Evolutionary conservation across 2,888 invertebrate genomes (phyloP).

Genomic region (Drosophila conformis): DNA sequence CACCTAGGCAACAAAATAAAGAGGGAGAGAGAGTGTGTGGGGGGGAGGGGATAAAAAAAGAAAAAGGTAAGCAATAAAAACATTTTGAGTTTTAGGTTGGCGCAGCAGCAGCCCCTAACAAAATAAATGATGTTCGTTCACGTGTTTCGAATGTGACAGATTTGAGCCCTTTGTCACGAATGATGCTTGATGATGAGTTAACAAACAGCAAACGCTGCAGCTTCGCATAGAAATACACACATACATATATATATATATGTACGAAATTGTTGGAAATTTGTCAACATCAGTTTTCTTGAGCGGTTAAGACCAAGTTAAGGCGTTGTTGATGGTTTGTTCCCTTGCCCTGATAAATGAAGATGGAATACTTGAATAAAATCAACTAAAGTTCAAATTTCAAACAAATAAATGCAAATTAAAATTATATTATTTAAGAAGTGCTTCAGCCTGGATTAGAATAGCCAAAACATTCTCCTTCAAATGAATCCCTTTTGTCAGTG

Average conservation of each 20-base stretch:
- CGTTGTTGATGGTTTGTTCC: slow-evolving; percentile 52
- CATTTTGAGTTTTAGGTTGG: slow-evolving; percentile 56
- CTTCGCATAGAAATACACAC: slow-evolving; percentile 37
- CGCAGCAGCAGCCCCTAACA: slow-evolving; percentile 31
- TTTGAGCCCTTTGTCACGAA: slow-evolving; percentile 80
- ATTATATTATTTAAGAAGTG: slow-evolving; percentile 9
- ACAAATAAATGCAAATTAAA: slow-evolving; percentile 24
- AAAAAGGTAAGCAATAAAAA: slow-evolving; percentile 47
- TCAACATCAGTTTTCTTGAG: slow-evolving; percentile 65
- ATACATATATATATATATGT: slow-evolving; percentile 5
- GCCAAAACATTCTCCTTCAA: not conserved
- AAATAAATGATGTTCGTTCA: slow-evolving; percentile 75
- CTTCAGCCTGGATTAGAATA: not conserved
- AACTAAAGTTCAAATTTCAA: slow-evolving; percentile 6
- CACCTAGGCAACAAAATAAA: slow-evolving; percentile 30
- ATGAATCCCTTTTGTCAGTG: not conserved
- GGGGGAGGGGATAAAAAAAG: not conserved
- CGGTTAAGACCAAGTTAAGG: slow-evolving; percentile 62
- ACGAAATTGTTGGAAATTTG: slow-evolving; percentile 56
- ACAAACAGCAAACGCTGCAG: slow-evolving; percentile 67
- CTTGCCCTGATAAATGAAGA: slow-evolving; percentile 65
- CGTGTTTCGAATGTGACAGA: slow-evolving; percentile 80
- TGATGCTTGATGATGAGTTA: slow-evolving; percentile 77
- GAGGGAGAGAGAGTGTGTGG: slow-evolving; percentile 11
- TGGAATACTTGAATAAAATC: slow-evolving; percentile 24